Evolutionary conservation across 2,888 invertebrate species (phyloP), one percentile per base, ranked within the genome.

Genomic region (Himalopsyche japonica): DNA sequence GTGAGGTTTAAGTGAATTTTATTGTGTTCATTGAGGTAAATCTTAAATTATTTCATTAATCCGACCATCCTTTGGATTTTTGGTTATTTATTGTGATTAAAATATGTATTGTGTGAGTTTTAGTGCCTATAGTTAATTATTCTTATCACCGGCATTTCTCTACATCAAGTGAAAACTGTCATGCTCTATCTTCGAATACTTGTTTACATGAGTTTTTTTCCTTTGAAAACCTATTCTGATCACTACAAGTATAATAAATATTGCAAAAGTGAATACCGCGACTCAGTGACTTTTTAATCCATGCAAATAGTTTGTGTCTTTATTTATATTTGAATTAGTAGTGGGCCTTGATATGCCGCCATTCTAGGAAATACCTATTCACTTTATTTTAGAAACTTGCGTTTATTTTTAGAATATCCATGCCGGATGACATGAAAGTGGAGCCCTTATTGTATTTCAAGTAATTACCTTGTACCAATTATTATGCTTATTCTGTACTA

Each of bases 1-100:
- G 70, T 82, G 79, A 57, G 70, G 84, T 84, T 79, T 76, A 57
- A 43, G 47, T 76, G 64, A 82, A 48, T 79, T 82, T 81, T 37
- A 48, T 78, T 81, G 84, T 84, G 81, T 84, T 84, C 82, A 78
- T 70, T 70, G 34, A 82, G 84, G 84, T 84, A 84, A 84, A 82
- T 84, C 84, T 79, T 79, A 27, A 82, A 79, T 49, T 79, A 81
- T 81, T 49, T 48, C 20, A 78, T 20, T 47, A 78, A 84, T 84
- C 84, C 84, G 32, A 18, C n/a, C 37, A 77, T 77, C 70, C 70
- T 27, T 82, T 15, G 20, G 24, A 24, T 47, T 48, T 79, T 48
- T 32, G 48, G 18, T 15, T 79, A 48, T 48, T 47, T 43, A 79
- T 47, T 20, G 48, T 79, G 30, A 79, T 70, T 27, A 30, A 30